phyloP scores from a whole-genome alignment of 2,888 invertebrate species.

The Limnephilus marmoratus region DNA sequence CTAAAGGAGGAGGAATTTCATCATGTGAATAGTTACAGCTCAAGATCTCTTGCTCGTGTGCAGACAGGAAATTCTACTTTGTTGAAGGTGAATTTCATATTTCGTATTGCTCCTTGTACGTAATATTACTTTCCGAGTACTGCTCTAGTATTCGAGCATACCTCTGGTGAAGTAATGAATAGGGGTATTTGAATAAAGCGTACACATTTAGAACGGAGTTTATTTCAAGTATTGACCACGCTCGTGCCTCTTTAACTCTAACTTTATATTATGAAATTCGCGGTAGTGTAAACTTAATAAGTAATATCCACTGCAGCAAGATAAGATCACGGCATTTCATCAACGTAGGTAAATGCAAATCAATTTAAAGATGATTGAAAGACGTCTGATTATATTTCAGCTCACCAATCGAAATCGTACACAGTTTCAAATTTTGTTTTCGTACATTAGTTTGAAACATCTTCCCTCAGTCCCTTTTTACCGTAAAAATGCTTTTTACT shows the following conservation, averaged over 20 bases:
- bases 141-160: background rate
- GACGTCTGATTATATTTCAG: too few relatives aligned
- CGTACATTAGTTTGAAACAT: too few relatives aligned
- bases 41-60: background rate
- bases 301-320: background rate
- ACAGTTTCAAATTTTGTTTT: too few relatives aligned
- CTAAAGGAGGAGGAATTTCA: background rate
- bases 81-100: background rate
- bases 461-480: too few relatives aligned
- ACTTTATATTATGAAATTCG: background rate
- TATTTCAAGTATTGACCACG: background rate
- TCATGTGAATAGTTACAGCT: background rate
- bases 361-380: too few relatives aligned
- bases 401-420: too few relatives aligned
- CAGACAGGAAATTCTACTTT: background rate
- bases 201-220: background rate
- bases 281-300: background rate
- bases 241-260: too few relatives aligned
- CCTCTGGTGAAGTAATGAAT: background rate
- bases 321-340: background rate
- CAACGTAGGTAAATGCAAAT: too few relatives aligned
- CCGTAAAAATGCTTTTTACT: too few relatives aligned
- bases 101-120: background rate
- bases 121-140: background rate
- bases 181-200: background rate